phyloP scores from a whole-genome alignment of 1,140 invertebrate genomes.

The Varroa destructor region DNA sequence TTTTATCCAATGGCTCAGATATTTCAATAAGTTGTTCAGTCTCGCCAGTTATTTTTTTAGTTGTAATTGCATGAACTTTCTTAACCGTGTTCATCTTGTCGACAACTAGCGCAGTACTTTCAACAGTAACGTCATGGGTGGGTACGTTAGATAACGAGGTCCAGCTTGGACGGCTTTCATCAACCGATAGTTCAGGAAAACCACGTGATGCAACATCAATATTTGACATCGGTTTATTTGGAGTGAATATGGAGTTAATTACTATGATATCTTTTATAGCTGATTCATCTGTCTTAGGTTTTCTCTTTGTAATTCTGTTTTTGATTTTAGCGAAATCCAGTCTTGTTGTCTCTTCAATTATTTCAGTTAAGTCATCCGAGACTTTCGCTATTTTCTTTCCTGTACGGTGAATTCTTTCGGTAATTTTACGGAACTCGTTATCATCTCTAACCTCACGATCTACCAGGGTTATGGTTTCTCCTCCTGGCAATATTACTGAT shows the following conservation, averaged over 20 bases:
- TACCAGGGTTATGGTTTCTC: background rate
- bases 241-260: background rate
- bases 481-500: background rate
- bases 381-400: background rate
- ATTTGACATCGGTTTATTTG: background rate
- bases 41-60: background rate
- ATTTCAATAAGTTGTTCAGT: background rate
- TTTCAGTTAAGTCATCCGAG: background rate
- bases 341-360: background rate
- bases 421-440: conserved; percentile 5
- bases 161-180: conserved; percentile 8
- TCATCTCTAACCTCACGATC: background rate
- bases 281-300: background rate
- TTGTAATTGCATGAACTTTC: background rate
- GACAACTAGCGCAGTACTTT: background rate
- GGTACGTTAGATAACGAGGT: background rate
- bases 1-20: background rate
- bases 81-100: background rate
- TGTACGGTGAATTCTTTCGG: background rate
- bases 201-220: background rate
- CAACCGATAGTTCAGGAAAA: background rate
- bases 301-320: background rate
- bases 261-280: background rate
- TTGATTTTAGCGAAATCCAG: background rate
- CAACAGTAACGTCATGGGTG: background rate